These are phyloP conservation scores for Cricetomys ansorgei DNA, from an alignment of 2,113 vertebrate species.

Conservation along the genomic window DNA sequence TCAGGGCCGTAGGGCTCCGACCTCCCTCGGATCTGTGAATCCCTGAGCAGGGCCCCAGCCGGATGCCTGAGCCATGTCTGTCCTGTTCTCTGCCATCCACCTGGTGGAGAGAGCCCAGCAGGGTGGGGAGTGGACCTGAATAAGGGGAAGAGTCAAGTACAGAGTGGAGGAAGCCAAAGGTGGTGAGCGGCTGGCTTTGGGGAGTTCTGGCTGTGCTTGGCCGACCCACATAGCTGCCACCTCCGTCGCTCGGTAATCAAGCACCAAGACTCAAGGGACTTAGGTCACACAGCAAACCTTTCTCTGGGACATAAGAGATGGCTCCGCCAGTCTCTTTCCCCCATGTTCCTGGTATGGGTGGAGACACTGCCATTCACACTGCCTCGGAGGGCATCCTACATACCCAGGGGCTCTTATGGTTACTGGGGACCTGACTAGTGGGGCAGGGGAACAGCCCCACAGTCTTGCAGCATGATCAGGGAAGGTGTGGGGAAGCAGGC, in stretches of 20 bases:
- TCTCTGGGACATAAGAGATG: rapidly evolving
- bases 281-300: not conserved
- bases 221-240: not conserved
- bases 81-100: not conserved
- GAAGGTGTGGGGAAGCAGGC: not conserved
- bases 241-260: not conserved
- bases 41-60: not conserved
- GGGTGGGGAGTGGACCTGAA: not conserved
- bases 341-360: too few relatives aligned
- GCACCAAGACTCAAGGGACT: not conserved
- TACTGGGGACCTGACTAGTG: not conserved
- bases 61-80: not conserved
- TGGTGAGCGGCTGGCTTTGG: not conserved
- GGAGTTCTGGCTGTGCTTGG: not conserved
- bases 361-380: not conserved
- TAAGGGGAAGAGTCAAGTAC: too few relatives aligned
- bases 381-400: too few relatives aligned
- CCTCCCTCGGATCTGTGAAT: not conserved
- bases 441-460: not conserved
- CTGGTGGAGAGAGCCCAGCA: not conserved
- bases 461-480: too few relatives aligned
- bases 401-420: not conserved
- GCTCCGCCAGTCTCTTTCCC: rapidly evolving
- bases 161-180: not conserved
- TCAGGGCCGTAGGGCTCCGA: not conserved